Evolutionary conservation across 2,113 vertebrate species (phyloP), one percentile per base, ranked within the genome.

Genomic region (Poecilia latipinna): DNA sequence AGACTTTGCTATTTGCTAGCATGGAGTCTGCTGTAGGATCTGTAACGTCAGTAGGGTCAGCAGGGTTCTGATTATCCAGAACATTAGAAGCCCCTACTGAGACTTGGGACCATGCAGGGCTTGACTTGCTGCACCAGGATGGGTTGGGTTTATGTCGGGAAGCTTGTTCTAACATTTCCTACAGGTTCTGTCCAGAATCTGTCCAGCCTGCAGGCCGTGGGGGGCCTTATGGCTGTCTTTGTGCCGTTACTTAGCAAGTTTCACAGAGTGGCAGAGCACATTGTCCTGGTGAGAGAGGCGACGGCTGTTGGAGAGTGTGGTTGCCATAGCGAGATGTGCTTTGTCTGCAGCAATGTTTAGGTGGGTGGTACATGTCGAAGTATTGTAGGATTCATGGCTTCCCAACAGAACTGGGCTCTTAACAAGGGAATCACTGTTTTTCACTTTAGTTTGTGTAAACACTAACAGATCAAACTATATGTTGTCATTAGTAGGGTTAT

Each of bases 321-420:
- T 65, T 65, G 32, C 63, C 63, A 65, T 65, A 24, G 63, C n/a
- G 32, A 65, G 31, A 22, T 65, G 32, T 33, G 63, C 31, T 65
- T 24, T 65, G 63, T 35, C 35, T 33, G 19, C 63, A 65, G 63
- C 31, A 33, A 63, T 63, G 61, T 32, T 63, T 63, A 32, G 61
- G 61, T 32, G 61, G n/a, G 61, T 63, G 61, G 61, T 32, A 19
- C 61, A 63, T 63, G 61, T 31, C 5, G 6, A n/a, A 11, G 51
- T 57, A 10, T 57, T 57, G 51, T 57, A 57, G 51, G 22, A 57
- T 57, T 57, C 51, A 57, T 57, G 51, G 24, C 51, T 24, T 57
- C 22, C 17, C 22, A 57, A n/a, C 51, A 57, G 51, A 57, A 57
- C 6, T 8, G 22, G 51, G 22, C 17, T n/a, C 51, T 57, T 57